A percentile compares a stretch with the other conserved stretches of the same genome.
These are phyloP conservation scores for Dipodomys spectabilis DNA, from an alignment of 2,113 vertebrate species.

Conservation along the genomic window DNA sequence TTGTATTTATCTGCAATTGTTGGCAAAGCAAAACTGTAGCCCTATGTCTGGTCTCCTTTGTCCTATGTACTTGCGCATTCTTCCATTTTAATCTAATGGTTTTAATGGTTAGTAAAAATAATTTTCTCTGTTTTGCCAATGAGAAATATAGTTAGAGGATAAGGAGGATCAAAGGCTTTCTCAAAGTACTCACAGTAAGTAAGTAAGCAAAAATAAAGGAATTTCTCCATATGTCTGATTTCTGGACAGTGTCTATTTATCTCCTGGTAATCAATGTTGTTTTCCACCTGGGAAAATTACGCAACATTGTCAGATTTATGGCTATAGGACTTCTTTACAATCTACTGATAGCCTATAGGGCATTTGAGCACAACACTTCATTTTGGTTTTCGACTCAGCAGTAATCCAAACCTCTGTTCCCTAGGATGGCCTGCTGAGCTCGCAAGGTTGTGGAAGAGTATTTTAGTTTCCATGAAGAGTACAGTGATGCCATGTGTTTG, in stretches of 20 bases:
- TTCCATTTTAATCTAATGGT: not conserved
- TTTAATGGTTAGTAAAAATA: not conserved
- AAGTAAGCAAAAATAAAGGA: not conserved
- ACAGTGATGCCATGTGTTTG: not conserved
- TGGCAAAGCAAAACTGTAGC: not conserved
- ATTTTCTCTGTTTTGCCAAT: not conserved
- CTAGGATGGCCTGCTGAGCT: not conserved
- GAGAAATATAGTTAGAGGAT: not conserved
- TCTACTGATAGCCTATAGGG: not conserved
- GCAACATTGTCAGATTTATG: not conserved
- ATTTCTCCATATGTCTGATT: not conserved
- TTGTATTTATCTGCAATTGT: not conserved
- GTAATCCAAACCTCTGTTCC: not conserved
- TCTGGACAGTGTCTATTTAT: not conserved
- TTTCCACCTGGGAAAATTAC: not conserved
- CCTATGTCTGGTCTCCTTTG: not conserved
- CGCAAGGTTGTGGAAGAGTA: not conserved
- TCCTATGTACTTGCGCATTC: not conserved
- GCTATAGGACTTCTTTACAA: not conserved
- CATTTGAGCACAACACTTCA: not conserved
- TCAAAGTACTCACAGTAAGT: not conserved
- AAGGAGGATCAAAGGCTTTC: not conserved
- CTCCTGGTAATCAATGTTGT: not conserved
- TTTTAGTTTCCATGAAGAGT: not conserved
- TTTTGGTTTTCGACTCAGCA: not conserved